Conservation (phyloP, 2,888 invertebrate species). For the Zygogramma bicolorata region DNA sequence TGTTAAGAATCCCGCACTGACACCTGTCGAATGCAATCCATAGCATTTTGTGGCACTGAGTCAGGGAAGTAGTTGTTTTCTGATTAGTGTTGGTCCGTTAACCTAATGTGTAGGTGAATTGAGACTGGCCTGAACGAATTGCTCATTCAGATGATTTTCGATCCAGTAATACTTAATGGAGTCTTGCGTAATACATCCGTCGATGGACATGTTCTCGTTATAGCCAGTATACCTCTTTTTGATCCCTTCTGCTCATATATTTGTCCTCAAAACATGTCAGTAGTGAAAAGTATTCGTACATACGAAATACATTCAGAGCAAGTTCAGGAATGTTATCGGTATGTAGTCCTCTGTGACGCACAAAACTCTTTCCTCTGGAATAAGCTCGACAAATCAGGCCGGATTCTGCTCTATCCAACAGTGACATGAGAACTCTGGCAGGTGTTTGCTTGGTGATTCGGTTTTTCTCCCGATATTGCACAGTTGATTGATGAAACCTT, state of each 20-base stretch:
- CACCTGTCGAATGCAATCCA: too few species aligned
- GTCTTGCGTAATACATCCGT: too few species aligned
- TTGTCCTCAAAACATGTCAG: background rate
- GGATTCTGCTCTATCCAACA: background rate
- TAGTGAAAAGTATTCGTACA: background rate
- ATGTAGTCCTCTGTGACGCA: background rate
- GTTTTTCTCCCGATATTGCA: background rate
- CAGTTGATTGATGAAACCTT: too few species aligned
- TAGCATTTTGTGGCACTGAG: too few species aligned
- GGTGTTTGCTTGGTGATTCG: background rate
- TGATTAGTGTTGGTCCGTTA: too few species aligned
- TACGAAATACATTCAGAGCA: background rate
- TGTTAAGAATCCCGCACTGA: too few species aligned
- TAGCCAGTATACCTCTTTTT: background rate
- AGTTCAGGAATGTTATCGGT: background rate
- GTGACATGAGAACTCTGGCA: background rate
- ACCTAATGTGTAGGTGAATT: too few species aligned
- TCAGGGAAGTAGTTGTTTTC: too few species aligned
- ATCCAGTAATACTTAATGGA: too few species aligned
- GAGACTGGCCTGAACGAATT: too few species aligned
- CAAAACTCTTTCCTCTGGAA: too few species aligned
- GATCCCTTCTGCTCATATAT: background rate
- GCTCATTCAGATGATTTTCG: too few species aligned
- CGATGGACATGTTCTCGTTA: background rate
- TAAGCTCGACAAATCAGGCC: background rate